A percentile compares a stretch with the other conserved stretches of the same genome.
Conservation (phyloP, 2,113 vertebrate species). For the Protomyctophum bolini region DNA sequence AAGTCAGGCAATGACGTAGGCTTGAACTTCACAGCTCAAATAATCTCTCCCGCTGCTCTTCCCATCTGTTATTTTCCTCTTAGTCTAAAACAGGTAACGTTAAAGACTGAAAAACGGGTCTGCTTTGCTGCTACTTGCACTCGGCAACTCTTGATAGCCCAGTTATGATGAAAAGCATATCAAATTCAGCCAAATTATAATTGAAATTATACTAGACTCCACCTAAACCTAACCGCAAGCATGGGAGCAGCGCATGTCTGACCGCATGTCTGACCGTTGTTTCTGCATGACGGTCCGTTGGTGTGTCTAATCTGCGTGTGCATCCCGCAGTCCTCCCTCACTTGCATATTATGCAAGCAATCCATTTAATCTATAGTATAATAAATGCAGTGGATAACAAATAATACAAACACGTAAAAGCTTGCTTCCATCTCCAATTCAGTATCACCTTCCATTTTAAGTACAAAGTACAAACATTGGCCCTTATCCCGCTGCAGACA, state of each 20-base stretch:
- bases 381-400: too few relatives aligned
- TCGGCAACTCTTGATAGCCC: neutral
- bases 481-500: slow-evolving; percentile 55
- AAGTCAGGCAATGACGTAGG: neutral
- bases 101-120: neutral
- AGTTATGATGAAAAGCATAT: slow-evolving; percentile 11
- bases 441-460: slow-evolving; percentile 65
- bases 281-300: too few relatives aligned
- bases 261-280: too few relatives aligned
- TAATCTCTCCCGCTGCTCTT: slow-evolving; percentile 26
- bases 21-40: slow-evolving; percentile 22
- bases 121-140: neutral
- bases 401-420: too few relatives aligned
- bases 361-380: too few relatives aligned
- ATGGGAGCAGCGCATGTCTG: too few relatives aligned
- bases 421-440: slow-evolving; percentile 55
- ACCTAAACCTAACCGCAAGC: too few relatives aligned
- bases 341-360: neutral
- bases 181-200: slow-evolving; percentile 15
- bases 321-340: neutral
- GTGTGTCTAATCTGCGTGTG: too few relatives aligned
- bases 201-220: neutral
- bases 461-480: slow-evolving; percentile 66
- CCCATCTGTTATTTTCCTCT: slow-evolving; percentile 33
- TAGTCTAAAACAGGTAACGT: slow-evolving; percentile 3